Conservation (phyloP, 2,888 invertebrate genomes). For the Amorpha juglandis region DNA sequence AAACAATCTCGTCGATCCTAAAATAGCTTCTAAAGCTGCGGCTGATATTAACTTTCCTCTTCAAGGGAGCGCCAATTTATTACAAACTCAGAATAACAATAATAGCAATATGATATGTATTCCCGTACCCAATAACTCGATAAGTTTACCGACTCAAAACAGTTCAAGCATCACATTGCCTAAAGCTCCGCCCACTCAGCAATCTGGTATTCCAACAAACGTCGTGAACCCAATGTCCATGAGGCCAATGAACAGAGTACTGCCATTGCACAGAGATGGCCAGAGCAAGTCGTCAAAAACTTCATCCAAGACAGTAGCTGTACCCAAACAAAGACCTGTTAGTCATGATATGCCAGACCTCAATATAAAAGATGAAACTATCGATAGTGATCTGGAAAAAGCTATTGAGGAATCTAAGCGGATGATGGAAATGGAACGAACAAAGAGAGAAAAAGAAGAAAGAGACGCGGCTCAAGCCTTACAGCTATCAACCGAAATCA, state of each 20-base stretch:
- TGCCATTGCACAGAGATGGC: slow-evolving; percentile 89
- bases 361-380: slow-evolving; percentile 79
- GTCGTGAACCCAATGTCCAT: slow-evolving; percentile 88
- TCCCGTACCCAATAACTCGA: slow-evolving; percentile 75
- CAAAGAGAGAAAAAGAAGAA: slow-evolving; percentile 76
- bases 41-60: slow-evolving; percentile 74
- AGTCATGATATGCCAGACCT: slow-evolving; percentile 82
- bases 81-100: slow-evolving; percentile 67
- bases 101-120: slow-evolving; percentile 74
- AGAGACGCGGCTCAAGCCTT: slow-evolving; percentile 68
- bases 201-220: slow-evolving; percentile 87
- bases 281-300: slow-evolving; percentile 78
- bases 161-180: slow-evolving; percentile 85
- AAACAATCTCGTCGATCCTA: slow-evolving; percentile 79
- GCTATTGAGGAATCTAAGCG: slow-evolving; percentile 80
- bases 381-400: slow-evolving; percentile 80
- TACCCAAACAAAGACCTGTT: slow-evolving; percentile 65
- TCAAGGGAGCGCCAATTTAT: slow-evolving; percentile 63
- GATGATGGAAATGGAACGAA: slow-evolving; percentile 77
- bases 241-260: slow-evolving; percentile 90
- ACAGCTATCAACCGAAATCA: slow-evolving; percentile 65
- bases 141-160: slow-evolving; percentile 78
- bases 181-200: slow-evolving; percentile 85
- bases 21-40: slow-evolving; percentile 75
- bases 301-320: slow-evolving; percentile 58